Conservation (phyloP, 2,113 vertebrate genomes). For the Phylloscopus trochilus region DNA sequence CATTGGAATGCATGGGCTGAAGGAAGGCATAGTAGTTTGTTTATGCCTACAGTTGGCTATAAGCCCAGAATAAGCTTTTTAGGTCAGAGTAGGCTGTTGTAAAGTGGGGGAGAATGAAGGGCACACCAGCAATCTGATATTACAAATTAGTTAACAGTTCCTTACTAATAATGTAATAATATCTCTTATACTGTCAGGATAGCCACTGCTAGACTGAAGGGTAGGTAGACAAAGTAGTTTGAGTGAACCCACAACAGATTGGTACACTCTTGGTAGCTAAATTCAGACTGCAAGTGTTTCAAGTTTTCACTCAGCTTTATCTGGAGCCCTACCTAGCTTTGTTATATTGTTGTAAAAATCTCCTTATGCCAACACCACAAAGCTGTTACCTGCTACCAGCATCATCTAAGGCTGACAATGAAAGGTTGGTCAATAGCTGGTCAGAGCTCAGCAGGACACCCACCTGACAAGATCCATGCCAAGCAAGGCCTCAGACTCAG, state of each 20-base stretch:
- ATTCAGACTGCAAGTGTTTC: not conserved
- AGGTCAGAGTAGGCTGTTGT: not conserved
- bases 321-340: not conserved
- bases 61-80: conserved; percentile 28
- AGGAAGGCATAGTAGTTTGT: not conserved
- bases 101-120: not conserved
- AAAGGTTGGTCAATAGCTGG: no score
- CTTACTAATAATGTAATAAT: not conserved
- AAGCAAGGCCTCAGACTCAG: conserved; percentile 74
- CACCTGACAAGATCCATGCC: conserved; percentile 85
- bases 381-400: not conserved
- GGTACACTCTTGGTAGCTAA: not conserved
- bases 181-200: not conserved
- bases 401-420: fast-evolving
- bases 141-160: not conserved
- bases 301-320: not conserved
- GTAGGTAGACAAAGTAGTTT: not conserved
- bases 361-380: not conserved
- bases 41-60: conserved; percentile 27
- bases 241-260: not conserved
- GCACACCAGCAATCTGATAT: not conserved
- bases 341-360: not conserved
- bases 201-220: not conserved
- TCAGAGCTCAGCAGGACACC: not conserved
- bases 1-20: conserved; percentile 32